Percentiles rank a stretch among this genome's conserved stretches.
Evolutionary conservation across 1,140 invertebrate species (phyloP).

Genomic region (Diprion similis): DNA sequence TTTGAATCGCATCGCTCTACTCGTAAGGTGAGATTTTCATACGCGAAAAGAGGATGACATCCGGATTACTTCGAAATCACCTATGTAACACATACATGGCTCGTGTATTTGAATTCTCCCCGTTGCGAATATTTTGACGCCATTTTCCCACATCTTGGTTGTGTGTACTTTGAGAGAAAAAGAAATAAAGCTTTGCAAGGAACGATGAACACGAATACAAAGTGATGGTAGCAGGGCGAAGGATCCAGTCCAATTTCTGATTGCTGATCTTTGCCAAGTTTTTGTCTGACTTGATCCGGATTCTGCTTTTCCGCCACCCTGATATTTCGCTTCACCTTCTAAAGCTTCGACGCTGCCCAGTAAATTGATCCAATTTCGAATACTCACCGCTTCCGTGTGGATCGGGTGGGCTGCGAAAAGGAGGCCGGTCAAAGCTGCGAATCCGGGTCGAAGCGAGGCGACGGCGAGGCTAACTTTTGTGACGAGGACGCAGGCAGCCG

Average conservation of each 20-base stretch:
- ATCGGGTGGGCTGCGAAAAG: constrained; percentile 90
- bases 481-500: constrained; percentile 73
- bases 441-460: constrained; percentile 69
- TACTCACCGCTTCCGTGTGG: constrained; percentile 86
- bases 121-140: too few relatives aligned
- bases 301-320: background rate
- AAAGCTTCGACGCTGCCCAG: background rate
- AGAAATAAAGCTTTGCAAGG: too few relatives aligned
- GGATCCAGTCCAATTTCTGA: too few relatives aligned
- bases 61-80: background rate
- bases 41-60: background rate
- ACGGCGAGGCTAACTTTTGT: constrained; percentile 71
- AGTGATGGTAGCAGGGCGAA: too few relatives aligned
- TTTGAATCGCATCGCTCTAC: background rate
- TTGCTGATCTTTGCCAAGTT: too few relatives aligned
- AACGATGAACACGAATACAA: too few relatives aligned
- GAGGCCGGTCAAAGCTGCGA: constrained; percentile 72
- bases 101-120: too few relatives aligned
- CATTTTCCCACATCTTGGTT: too few relatives aligned
- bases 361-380: constrained; percentile 12
- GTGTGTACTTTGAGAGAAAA: too few relatives aligned
- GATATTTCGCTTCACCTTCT: background rate
- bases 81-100: background rate
- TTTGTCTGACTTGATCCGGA: too few relatives aligned
- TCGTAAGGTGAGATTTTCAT: background rate